Evolutionary conservation across 1,140 invertebrate species (phyloP).

Genomic region (Bombus difficillimus): DNA sequence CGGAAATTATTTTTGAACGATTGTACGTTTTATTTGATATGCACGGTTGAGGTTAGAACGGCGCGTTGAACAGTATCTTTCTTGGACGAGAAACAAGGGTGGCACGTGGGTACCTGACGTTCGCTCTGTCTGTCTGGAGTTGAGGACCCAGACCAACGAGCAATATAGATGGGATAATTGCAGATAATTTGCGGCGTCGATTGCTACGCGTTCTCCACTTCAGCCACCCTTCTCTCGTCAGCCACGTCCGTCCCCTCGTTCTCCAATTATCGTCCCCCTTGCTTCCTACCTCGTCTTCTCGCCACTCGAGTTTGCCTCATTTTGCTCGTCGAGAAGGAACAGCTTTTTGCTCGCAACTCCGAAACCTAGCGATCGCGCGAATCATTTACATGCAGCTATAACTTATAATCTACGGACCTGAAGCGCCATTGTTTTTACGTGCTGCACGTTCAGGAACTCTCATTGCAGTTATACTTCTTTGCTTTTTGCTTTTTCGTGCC

Average conservation of each 20-base stretch:
- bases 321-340: slow-evolving; percentile 58
- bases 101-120: slow-evolving; percentile 54
- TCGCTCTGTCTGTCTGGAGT: slow-evolving; percentile 58
- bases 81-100: slow-evolving; percentile 19
- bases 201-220: slow-evolving; percentile 68
- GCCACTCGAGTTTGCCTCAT: slow-evolving; percentile 53
- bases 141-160: slow-evolving; percentile 60
- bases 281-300: slow-evolving; percentile 53
- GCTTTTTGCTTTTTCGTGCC: slow-evolving; percentile 8
- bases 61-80: neutral
- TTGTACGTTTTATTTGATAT: neutral
- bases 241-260: slow-evolving; percentile 55
- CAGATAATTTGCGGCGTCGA: slow-evolving; percentile 72
- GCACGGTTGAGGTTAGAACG: too few species aligned
- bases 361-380: slow-evolving; percentile 44
- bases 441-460: neutral
- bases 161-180: slow-evolving; percentile 71
- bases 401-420: slow-evolving; percentile 38
- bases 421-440: slow-evolving; percentile 35
- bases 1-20: neutral
- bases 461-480: slow-evolving; percentile 1
- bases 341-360: slow-evolving; percentile 48
- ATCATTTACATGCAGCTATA: slow-evolving; percentile 52
- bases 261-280: slow-evolving; percentile 67
- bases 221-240: slow-evolving; percentile 64